Percentiles rank a stretch among this genome's conserved stretches.
Conservation (phyloP, 2,113 vertebrate genomes). For the Hylia prasina region DNA sequence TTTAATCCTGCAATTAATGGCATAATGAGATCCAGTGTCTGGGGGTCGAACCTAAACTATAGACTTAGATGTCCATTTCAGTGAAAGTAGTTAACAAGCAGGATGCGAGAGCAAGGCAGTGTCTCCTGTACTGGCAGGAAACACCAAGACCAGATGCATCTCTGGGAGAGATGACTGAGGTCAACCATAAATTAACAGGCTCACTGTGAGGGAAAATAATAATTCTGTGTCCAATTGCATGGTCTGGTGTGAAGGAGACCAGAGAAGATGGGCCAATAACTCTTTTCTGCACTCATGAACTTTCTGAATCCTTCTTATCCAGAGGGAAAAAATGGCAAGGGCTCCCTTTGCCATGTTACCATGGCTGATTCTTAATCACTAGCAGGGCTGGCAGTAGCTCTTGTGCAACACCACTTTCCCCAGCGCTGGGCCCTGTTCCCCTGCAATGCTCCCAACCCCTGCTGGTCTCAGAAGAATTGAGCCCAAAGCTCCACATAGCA, state of each 20-base stretch:
- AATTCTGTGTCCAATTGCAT: background rate
- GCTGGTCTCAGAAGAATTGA: slow-evolving; percentile 61
- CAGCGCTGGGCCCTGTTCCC: slow-evolving; percentile 39
- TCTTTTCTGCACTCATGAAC: background rate
- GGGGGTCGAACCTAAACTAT: background rate
- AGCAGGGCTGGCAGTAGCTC: slow-evolving; percentile 53
- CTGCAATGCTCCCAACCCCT: slow-evolving; percentile 63
- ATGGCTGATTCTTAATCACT: slow-evolving; percentile 54
- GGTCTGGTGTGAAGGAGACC: background rate
- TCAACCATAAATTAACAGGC: background rate
- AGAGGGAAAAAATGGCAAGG: background rate
- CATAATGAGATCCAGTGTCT: background rate
- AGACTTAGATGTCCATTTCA: background rate
- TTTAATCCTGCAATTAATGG: background rate
- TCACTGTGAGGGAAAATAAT: background rate
- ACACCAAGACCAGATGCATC: background rate
- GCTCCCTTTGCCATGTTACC: slow-evolving; percentile 33
- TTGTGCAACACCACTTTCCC: slow-evolving; percentile 62
- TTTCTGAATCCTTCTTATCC: background rate
- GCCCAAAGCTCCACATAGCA: slow-evolving; percentile 54
- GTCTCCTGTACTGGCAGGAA: background rate
- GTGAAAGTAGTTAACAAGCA: slow-evolving; percentile 17
- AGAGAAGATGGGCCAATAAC: background rate
- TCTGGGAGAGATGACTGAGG: background rate
- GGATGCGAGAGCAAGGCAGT: background rate